Base-by-base conservation (phyloP, 1,140 invertebrate genomes). In the Drosophila sturtevanti region DNA sequence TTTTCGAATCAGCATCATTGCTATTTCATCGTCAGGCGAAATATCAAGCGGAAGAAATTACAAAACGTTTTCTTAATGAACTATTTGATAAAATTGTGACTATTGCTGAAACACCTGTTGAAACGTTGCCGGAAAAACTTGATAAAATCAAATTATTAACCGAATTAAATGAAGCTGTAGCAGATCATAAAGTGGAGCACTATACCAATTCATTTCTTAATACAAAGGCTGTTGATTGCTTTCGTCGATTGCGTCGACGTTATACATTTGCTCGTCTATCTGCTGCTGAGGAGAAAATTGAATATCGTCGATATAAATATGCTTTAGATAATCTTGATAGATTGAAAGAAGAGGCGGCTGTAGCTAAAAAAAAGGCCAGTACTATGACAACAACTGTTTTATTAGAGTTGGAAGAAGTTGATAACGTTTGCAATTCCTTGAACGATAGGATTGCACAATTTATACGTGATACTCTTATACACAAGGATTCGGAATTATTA, bases 181-280 rank as follows among this genome's bases (percentile, higher is more conserved):
- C 1, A 2, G 16, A 37, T 0, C 56, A 22, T n/a, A 5, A 4
- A 0, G n/a, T 10, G 0, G 60, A 34, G 11, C 60, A 59, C 12
- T 6, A 21, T 0, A 58, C 12, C 14, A 77, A 77, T 14, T 6
- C 3, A 0, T 44, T 41, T 16, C 9, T 73, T 0, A 37, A 34
- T 24, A 35, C 7, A 0, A 77, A 77, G 24, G 61, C 61, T 37
- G 48, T 14, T 11, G 74, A 77, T 0, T 73, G 73, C 34, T 69
- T 56, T 41, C 64, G 70, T 1, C 74, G 74, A 0, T 4, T 38
- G 0, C 63, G 71, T 1, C 61, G 65, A 35, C 0, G 21, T 4
- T 62, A 66, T 5, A 7, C 11, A 14, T 70, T 60, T 12, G 41
- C 68, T 0, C 0, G 0, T 3, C 18, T 74, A 62, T n/a, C 58